Percentiles rank a stretch among this genome's conserved stretches.
phyloP scores from a whole-genome alignment of 1,140 invertebrate species.

The Rhopalosiphum padi region DNA sequence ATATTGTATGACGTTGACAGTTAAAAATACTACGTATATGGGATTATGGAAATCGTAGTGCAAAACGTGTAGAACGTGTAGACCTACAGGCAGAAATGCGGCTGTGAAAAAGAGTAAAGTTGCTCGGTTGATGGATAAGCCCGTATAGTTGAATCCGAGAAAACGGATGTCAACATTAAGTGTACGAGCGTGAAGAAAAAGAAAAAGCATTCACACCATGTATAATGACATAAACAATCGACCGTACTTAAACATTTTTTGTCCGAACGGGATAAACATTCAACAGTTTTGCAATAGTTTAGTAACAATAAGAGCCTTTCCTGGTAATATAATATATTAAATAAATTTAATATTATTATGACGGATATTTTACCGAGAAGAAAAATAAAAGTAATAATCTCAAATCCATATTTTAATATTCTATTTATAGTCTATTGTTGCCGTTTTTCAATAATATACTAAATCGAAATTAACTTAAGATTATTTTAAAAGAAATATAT shows the following conservation, averaged over 20 bases:
- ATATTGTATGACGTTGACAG: not conserved
- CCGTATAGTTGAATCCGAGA: not conserved
- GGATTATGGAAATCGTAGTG: constrained; percentile 36
- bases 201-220: not conserved
- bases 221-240: not conserved
- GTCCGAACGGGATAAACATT: not conserved
- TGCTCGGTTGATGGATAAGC: not conserved
- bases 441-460: too few relatives aligned
- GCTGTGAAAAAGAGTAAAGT: not conserved
- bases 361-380: not conserved
- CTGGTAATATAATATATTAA: not conserved
- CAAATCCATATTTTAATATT: not conserved
- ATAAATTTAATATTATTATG: not conserved
- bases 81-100: not conserved
- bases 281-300: not conserved
- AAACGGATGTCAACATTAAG: not conserved
- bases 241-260: not conserved
- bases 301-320: not conserved
- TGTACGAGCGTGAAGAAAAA: not conserved
- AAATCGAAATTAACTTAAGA: not conserved
- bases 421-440: not conserved
- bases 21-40: not conserved
- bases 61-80: not conserved
- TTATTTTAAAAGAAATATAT: not conserved
- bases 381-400: not conserved